Conservation (phyloP, 2,113 vertebrate genomes). For the Cyphomyrus discorhynchus region DNA sequence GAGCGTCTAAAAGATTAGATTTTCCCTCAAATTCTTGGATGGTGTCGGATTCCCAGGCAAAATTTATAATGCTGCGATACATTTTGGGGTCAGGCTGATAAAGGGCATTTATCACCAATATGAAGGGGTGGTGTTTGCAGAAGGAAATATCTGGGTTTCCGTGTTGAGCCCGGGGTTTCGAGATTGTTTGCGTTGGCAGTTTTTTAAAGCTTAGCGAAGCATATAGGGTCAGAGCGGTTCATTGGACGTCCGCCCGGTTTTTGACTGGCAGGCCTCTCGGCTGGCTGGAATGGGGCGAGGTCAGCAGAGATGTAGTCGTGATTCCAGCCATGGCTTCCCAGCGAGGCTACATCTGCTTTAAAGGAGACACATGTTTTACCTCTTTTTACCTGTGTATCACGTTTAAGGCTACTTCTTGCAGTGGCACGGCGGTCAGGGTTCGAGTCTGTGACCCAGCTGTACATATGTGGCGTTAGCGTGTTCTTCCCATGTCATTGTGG, state of each 20-base stretch:
- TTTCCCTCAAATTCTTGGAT: not conserved
- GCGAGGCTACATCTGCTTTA: not conserved
- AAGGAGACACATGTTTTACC: not conserved
- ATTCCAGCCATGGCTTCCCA: not conserved
- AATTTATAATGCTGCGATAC: not conserved
- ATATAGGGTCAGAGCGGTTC: not conserved
- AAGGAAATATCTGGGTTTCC: not conserved
- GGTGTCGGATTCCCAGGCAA: not conserved
- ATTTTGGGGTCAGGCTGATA: not conserved
- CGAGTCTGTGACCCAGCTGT: not conserved
- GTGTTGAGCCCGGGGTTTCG: not conserved
- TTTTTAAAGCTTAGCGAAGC: not conserved
- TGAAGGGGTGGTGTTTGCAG: not conserved
- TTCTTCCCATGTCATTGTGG: not conserved
- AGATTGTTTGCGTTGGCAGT: not conserved
- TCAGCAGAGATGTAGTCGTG: not conserved
- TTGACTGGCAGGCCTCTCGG: not conserved
- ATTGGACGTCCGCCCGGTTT: not conserved
- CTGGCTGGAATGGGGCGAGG: not conserved
- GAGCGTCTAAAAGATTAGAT: not conserved
- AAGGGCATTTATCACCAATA: not conserved
- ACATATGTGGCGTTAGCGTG: not conserved
- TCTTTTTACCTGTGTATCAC: not conserved
- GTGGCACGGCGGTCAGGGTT: too few species aligned
- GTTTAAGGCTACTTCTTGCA: not conserved